Evolutionary conservation across 2,113 vertebrate species (phyloP), one percentile per base, ranked within the genome.

Genomic region (Antechinus stuartii): DNA sequence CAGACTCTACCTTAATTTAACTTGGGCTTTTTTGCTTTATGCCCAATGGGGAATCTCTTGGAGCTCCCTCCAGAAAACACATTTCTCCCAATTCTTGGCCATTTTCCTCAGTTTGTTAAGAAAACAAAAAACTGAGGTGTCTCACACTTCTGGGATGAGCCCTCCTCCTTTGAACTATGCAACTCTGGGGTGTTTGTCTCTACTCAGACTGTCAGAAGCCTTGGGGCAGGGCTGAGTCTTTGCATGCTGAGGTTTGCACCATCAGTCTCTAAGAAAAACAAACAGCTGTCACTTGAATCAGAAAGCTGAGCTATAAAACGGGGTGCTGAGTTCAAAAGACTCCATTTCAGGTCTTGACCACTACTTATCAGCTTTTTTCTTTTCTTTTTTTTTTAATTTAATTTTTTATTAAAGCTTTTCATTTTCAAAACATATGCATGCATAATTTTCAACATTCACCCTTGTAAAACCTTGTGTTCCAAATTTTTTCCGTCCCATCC

Each of bases 181-280:
- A 94, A 90, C 54, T 47, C 8, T 84, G 57, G 91, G 84, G 92
- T 92, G 16, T 94, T 84, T 94, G 89, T 90, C 90, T 55, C 24
- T 52, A 76, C 52, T 92, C 93, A 61, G 89, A 76, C 91, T 93
- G 91, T 96, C 96, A 96, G 92, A 91, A 90, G 96, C 96, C 96
- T 35, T 11, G 56, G 96, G 96, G 89, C 93, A 96, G 93, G 91
- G 90, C 96, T 54, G 0, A 95, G 97, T 95, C 94, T 94, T 94
- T 90, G 95, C 96, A 95, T 0, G 92, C 94, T 0, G 0, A 54
- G 30, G 61, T 12, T 0, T 68, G 92, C 91, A 8, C 46, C 2
- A 84, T 95, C 96, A 97, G 95, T 46, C 91, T 92, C 93, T 89
- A 23, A 24, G 94, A 68, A 91, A 94, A 97, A 95, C 92, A 95